Percentiles rank a stretch among this genome's conserved stretches.
phyloP scores from a whole-genome alignment of 2,888 invertebrate genomes.

The Brachypalpus laphriformis region DNA sequence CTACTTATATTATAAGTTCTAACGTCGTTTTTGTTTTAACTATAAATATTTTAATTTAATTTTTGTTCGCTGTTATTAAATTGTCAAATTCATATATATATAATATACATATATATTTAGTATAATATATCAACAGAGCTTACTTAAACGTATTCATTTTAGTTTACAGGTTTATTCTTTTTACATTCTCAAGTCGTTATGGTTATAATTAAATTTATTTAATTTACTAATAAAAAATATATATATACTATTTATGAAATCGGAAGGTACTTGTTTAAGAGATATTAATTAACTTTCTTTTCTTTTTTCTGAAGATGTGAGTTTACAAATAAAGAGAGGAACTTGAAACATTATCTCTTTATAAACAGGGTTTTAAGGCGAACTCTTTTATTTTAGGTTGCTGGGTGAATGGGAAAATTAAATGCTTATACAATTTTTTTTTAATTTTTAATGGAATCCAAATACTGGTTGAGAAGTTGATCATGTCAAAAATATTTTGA shows the following conservation, averaged over 20 bases:
- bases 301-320: slow-evolving; percentile 6
- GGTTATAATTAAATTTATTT: slow-evolving; percentile 5
- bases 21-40: slow-evolving; percentile 40
- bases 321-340: slow-evolving; percentile 52
- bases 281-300: slow-evolving; percentile 12
- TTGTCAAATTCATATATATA: slow-evolving; percentile 43
- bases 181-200: slow-evolving; percentile 34
- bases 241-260: slow-evolving; percentile 45
- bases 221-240: slow-evolving; percentile 45
- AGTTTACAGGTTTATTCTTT: slow-evolving; percentile 44
- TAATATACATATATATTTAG: slow-evolving; percentile 36
- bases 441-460: not conserved
- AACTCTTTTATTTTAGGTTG: not conserved
- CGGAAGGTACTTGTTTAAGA: slow-evolving; percentile 70
- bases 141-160: slow-evolving; percentile 36
- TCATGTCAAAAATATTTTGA: not conserved
- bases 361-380: not conserved
- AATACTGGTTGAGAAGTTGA: not conserved
- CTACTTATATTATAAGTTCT: slow-evolving; percentile 59
- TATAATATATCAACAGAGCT: slow-evolving; percentile 55
- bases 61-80: slow-evolving; percentile 32
- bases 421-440: not conserved
- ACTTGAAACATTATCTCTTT: slow-evolving; percentile 42
- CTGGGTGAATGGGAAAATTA: not conserved
- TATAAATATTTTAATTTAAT: slow-evolving; percentile 31